A percentile compares a stretch with the other conserved stretches of the same genome.
Evolutionary conservation across 2,113 vertebrate genomes (phyloP).

Genomic region (Nansenia antarctica): DNA sequence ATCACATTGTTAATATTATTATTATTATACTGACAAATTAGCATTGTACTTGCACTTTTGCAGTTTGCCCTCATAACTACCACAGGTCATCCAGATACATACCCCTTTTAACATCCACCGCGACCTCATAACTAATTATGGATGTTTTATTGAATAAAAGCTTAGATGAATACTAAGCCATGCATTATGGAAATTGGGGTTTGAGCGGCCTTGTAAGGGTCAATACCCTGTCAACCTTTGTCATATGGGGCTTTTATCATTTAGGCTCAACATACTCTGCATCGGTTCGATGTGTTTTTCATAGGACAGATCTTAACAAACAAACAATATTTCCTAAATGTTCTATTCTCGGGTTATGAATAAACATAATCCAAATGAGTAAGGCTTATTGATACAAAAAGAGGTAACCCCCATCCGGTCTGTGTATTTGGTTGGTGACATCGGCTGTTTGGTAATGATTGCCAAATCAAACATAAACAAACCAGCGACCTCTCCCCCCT

Average conservation of each 20-base stretch:
- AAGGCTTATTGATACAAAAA: neutral
- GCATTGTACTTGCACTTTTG: conserved; percentile 4
- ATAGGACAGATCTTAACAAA: too few relatives aligned
- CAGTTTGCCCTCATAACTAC: conserved; percentile 33
- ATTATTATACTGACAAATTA: too few relatives aligned
- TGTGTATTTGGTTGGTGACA: conserved; percentile 25
- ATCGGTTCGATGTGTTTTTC: neutral
- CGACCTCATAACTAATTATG: conserved; percentile 70
- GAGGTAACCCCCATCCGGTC: neutral
- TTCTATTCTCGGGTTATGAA: neutral
- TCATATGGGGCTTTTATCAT: conserved; percentile 38
- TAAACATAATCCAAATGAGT: neutral
- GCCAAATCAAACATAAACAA: conserved; percentile 69
- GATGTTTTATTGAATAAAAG: conserved; percentile 44
- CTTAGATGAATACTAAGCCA: conserved; percentile 20
- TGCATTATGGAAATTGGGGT: conserved; percentile 65
- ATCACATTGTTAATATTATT: too few relatives aligned
- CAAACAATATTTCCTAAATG: neutral
- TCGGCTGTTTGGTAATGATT: conserved; percentile 31
- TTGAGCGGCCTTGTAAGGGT: conserved; percentile 53
- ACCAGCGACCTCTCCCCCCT: conserved; percentile 40
- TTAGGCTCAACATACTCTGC: conserved; percentile 29
- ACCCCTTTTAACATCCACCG: conserved; percentile 39
- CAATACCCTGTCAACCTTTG: conserved; percentile 56
- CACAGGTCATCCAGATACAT: conserved; percentile 34